Conservation (phyloP, 2,888 invertebrate genomes). For the Hirtodrosophila alboralis region DNA sequence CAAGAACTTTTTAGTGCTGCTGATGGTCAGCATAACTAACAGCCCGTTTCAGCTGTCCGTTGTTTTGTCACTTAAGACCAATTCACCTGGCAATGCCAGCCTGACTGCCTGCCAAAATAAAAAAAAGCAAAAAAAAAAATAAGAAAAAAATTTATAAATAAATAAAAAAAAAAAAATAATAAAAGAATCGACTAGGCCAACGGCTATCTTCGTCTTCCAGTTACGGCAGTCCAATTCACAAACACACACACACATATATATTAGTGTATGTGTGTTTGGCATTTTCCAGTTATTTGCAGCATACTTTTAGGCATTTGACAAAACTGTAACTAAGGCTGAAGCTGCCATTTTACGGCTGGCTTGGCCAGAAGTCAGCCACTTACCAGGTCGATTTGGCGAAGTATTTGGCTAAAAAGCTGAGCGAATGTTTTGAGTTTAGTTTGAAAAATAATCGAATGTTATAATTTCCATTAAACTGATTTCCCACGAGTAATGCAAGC, state of each 20-base stretch:
- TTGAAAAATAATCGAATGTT: slow-evolving; percentile 79
- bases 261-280: slow-evolving; percentile 2
- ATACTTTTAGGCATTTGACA: slow-evolving; percentile 65
- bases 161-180: not conserved
- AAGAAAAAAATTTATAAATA: too few relatives aligned
- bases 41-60: slow-evolving; percentile 51
- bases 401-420: not conserved
- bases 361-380: slow-evolving; percentile 30
- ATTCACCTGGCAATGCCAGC: slow-evolving; percentile 31
- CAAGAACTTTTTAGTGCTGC: slow-evolving; percentile 9
- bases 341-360: slow-evolving; percentile 45
- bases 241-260: not conserved
- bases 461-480: slow-evolving; percentile 79
- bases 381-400: slow-evolving; percentile 15
- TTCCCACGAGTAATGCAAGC: slow-evolving; percentile 70
- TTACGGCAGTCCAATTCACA: not conserved
- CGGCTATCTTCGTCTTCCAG: slow-evolving; percentile 10
- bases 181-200: slow-evolving; percentile 33
- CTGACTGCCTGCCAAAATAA: not conserved
- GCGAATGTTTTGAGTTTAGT: slow-evolving; percentile 50
- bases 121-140: too few relatives aligned
- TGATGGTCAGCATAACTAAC: slow-evolving; percentile 17
- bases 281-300: slow-evolving; percentile 48
- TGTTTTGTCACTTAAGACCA: slow-evolving; percentile 61
- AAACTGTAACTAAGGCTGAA: slow-evolving; percentile 22